phyloP scores from a whole-genome alignment of 64 coral and sea anemone species.

The Platygyra sinensis region DNA sequence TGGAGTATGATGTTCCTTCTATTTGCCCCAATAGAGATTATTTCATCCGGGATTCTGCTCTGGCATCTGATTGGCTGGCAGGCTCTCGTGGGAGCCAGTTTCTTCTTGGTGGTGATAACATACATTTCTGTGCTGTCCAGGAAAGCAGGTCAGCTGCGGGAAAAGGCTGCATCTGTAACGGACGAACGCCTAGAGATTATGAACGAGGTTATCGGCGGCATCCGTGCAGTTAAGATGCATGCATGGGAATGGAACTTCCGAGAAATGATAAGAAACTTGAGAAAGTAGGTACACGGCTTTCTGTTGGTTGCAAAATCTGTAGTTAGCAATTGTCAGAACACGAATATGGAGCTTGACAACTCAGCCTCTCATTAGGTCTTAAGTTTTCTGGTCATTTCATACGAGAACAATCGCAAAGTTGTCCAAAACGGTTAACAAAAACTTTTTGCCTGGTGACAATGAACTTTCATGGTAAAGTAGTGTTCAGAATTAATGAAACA shows the following conservation, averaged over 20 bases:
- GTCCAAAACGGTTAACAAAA: no score
- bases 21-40: constrained; percentile 35
- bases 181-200: constrained; percentile 51
- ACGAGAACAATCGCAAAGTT: no score
- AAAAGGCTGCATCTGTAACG: constrained; percentile 23
- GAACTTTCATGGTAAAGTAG: no score
- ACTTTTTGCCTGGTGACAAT: no score
- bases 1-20: constrained; percentile 25
- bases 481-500: no score
- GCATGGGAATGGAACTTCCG: constrained; percentile 51
- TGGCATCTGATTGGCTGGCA: constrained; percentile 68
- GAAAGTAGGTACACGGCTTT: constrained; percentile 8
- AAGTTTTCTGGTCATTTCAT: no score
- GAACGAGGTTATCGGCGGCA: constrained; percentile 49
- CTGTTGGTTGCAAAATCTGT: not conserved
- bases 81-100: constrained; percentile 36
- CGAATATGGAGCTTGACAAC: not conserved
- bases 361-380: no score
- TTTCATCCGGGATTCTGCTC: constrained; percentile 7
- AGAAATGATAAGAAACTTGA: not conserved
- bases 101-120: constrained; percentile 17
- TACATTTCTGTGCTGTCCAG: constrained; percentile 34
- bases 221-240: constrained; percentile 44
- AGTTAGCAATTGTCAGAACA: not conserved
- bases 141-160: constrained; percentile 10